Evolutionary conservation across 1,140 invertebrate genomes (phyloP).

Genomic region (Cephus cinctus): DNA sequence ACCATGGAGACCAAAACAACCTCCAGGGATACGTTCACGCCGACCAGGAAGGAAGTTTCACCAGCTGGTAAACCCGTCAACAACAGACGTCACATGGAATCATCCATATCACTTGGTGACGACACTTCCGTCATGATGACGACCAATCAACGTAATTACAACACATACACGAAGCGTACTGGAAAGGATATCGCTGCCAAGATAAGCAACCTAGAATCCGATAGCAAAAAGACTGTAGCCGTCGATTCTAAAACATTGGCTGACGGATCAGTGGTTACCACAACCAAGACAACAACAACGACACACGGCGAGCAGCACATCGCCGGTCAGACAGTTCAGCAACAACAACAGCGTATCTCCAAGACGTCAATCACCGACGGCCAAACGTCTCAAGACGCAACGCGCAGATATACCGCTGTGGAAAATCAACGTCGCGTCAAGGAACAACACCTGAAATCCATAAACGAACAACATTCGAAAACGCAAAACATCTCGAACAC

Average conservation of each 20-base stretch:
- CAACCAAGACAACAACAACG: conserved; percentile 55
- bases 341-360: too few relatives aligned
- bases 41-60: conserved; percentile 44
- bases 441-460: conserved; percentile 22
- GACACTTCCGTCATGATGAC: conserved; percentile 57
- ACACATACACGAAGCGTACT: conserved; percentile 58
- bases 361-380: too few relatives aligned
- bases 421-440: conserved; percentile 1
- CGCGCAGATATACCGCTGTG: too few relatives aligned
- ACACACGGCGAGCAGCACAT: conserved; percentile 18
- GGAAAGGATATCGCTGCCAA: conserved; percentile 39
- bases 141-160: conserved; percentile 63
- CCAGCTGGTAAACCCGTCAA: conserved; percentile 37
- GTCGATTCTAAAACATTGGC: conserved; percentile 49
- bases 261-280: conserved; percentile 58
- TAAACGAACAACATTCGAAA: conserved; percentile 25
- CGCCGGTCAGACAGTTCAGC: conserved; percentile 14
- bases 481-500: conserved; percentile 24
- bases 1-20: conserved; percentile 58
- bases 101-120: conserved; percentile 63
- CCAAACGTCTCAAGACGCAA: too few relatives aligned
- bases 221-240: conserved; percentile 21
- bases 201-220: conserved; percentile 29
- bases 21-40: conserved; percentile 52
- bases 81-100: conserved; percentile 61